phyloP scores from a whole-genome alignment of 1,140 invertebrate species.

The Babylonia areolata region DNA sequence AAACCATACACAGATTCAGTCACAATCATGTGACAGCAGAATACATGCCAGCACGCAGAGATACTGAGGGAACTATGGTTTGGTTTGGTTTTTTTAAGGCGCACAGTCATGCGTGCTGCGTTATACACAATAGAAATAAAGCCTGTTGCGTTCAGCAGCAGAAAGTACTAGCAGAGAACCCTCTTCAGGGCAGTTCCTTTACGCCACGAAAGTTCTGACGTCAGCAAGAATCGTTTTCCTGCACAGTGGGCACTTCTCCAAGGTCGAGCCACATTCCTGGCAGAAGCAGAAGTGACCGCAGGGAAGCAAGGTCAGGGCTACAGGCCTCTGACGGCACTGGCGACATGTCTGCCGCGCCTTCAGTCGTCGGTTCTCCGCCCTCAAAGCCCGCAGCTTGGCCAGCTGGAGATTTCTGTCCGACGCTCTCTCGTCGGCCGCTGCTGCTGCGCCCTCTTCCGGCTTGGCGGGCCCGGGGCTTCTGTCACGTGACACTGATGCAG shows the following conservation, averaged over 20 bases:
- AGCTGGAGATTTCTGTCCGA: not conserved
- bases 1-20: too few relatives aligned
- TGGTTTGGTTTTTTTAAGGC: too few relatives aligned
- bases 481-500: too few relatives aligned
- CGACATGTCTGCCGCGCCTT: conserved; percentile 9
- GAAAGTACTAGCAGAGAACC: conserved; percentile 1
- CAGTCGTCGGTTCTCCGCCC: conserved; percentile 24
- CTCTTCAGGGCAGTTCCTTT: not conserved
- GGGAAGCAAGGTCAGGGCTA: conserved; percentile 26
- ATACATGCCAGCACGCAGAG: too few relatives aligned
- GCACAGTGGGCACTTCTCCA: not conserved
- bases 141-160: too few relatives aligned
- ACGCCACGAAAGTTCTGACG: conserved; percentile 24
- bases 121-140: too few relatives aligned
- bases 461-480: too few relatives aligned
- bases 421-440: not conserved
- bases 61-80: too few relatives aligned
- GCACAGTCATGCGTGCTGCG: too few relatives aligned
- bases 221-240: conserved; percentile 22
- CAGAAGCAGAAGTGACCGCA: conserved; percentile 27
- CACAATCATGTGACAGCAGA: too few relatives aligned
- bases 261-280: not conserved
- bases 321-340: not conserved
- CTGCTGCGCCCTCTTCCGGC: too few relatives aligned
- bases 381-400: not conserved